Base-by-base conservation (phyloP, 2,888 invertebrate species). In the Acleris emargana region DNA sequence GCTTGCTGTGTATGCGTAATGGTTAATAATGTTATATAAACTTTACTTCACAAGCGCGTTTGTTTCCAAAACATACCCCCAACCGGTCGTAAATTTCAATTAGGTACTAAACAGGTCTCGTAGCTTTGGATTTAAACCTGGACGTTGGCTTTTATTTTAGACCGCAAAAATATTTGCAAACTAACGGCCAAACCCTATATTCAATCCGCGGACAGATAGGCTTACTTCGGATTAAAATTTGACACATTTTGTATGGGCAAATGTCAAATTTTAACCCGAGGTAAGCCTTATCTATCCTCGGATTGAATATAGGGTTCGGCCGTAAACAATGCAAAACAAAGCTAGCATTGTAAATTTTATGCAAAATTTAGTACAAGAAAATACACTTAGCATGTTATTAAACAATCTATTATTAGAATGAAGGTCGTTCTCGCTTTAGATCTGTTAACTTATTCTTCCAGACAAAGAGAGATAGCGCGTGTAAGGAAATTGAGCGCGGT, bases 401-500 rank as follows among this genome's bases (percentile, higher is more conserved):
- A 60, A 45, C 43, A 50, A 6, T 18, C 45, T 60, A 67, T 57
- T 51, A 32, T 55, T 57, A 55, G 55, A 43, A 45, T 16, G 61
- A 66, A 45, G 55, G 61, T 45, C 45, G 32, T 16, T 51, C 13
- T 22, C 18, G 22, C 53, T 47, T 38, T n/a, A 18, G 18, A 43
- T 58, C 9, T 55, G 60, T 28, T 53, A 17, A 28, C 50, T 61
- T 51, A 53, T 73, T 73, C 69, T 89, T 87, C 54, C 86, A 92
- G 92, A 64, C 91, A 91, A 87, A 91, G 78, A 76, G 91, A 89
- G 83, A 78, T 91, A 58, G 83, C 91, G 42, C 81, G 90, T 55
- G 78, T 88, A 38, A 81, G 91, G 17, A 91, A 89, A 79, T 69
- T 92, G 28, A 91, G 91, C 60, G 86, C 88, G 18, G 83, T 84